A percentile compares a stretch with the other conserved stretches of the same genome.
phyloP scores from a whole-genome alignment of 2,113 vertebrate genomes.

The Cavia aperea region DNA sequence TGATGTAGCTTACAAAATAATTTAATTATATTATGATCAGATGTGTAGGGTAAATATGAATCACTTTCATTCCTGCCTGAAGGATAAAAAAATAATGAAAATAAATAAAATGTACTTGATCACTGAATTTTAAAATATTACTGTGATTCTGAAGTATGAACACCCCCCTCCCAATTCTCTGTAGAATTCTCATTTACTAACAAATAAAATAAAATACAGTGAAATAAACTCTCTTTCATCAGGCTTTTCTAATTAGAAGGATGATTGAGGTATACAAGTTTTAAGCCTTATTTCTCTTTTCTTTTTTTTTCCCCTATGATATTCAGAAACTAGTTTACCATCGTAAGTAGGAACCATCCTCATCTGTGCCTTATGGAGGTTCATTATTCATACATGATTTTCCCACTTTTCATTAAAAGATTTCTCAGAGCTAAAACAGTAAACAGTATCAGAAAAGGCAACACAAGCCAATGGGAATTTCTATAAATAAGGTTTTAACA shows the following conservation, averaged over 20 bases:
- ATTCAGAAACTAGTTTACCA: neutral
- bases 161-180: neutral
- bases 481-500: neutral
- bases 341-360: neutral
- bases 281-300: neutral
- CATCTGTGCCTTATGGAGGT: neutral
- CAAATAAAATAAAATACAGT: neutral
- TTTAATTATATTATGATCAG: neutral
- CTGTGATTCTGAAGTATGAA: neutral
- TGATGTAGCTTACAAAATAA: neutral
- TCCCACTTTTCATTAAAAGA: neutral
- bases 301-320: neutral
- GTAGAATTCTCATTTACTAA: neutral
- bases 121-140: neutral
- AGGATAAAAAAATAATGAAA: neutral
- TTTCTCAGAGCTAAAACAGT: neutral
- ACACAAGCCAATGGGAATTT: neutral
- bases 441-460: neutral
- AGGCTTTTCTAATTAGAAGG: neutral
- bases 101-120: neutral
- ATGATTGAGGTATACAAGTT: neutral
- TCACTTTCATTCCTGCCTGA: neutral
- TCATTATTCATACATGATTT: neutral
- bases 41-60: neutral
- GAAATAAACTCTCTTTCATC: neutral